phyloP scores from a whole-genome alignment of 2,797 vertebrate species.

The Mus spretus region DNA sequence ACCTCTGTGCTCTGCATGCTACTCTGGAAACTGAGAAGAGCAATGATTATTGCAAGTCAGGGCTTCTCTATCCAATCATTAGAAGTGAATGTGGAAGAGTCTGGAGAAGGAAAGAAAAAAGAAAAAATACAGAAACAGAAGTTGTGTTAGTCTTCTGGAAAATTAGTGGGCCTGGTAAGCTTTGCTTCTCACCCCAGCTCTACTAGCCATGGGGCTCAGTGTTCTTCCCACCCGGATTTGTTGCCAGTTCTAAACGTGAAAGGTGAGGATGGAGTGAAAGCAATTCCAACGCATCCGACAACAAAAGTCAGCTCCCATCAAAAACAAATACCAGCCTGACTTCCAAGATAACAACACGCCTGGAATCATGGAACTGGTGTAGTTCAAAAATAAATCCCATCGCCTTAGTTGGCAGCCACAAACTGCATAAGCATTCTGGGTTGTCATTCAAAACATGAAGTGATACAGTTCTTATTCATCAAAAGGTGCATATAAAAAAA shows the following conservation, averaged over 20 bases:
- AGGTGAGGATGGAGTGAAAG: background rate
- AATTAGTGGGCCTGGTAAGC: background rate
- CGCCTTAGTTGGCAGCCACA: background rate
- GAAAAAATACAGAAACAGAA: background rate
- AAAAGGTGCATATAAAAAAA: background rate
- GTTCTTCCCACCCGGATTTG: background rate
- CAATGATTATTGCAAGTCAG: background rate
- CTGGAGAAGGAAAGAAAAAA: background rate
- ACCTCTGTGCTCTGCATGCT: background rate
- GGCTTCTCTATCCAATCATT: background rate
- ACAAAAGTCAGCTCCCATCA: background rate
- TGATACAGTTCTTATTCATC: background rate
- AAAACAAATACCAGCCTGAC: background rate
- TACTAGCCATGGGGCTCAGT: background rate
- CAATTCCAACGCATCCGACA: background rate
- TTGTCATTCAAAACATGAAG: background rate
- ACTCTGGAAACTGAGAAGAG: constrained; percentile 42
- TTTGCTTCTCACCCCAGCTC: background rate
- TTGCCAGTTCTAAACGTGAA: background rate
- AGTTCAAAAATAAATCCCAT: background rate
- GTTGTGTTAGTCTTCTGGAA: background rate
- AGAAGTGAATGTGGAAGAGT: background rate
- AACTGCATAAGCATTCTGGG: background rate
- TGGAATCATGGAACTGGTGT: background rate
- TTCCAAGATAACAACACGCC: background rate